Base-by-base conservation (phyloP, 37 sponge, comb jelly and placozoan genomes). In the Spongilla lacustris region DNA sequence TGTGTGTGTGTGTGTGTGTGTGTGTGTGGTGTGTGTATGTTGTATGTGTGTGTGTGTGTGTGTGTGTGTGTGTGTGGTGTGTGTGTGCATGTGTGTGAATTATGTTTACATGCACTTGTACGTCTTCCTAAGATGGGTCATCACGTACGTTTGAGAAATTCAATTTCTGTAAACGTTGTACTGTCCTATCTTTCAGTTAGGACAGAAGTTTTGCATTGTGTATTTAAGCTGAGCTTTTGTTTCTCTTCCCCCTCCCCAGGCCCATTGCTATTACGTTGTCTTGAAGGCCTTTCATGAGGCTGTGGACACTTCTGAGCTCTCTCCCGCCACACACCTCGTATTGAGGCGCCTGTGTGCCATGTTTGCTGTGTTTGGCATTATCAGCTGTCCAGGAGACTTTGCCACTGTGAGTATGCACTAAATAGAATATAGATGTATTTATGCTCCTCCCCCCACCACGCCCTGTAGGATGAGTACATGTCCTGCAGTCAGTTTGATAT, bases 231-330 rank as follows among this genome's bases (percentile, higher is more conserved):
- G n/a, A n/a, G n/a, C n/a, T n/a, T 67, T 6, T 85, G 26, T 67
- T 8, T 66, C 27, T 73, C 72, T 23, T 28, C 49, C 73, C 73
- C 80, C 58, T 27, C 37, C n/a, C 69, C 82, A 96, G 96, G 96
- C 96, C 27, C 96, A 96, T 81, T 91, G 96, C 78, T 86, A 96
- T 69, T 88, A 85, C 68, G 72, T 80, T 34, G 89, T 87, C 0
- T 78, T 96, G 69, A 93, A 88, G 49, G 74, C 85, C 26, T 96
- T 94, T 87, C 36, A 73, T 25, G 83, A 88, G 9, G 84, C 89
- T 17, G 50, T 93, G n/a, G 67, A 88, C 36, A 35, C 41, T 0
- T 66, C 66, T 49, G 74, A 71, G 22, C 19, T 95, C 73, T 77
- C 83, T 83, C 75, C 82, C n/a, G 33, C 32, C 67, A 89, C 89